A percentile compares a stretch with the other conserved stretches of the same genome.
Conservation (phyloP, 2,797 vertebrate species). For the Melanotaenia boesemani region DNA sequence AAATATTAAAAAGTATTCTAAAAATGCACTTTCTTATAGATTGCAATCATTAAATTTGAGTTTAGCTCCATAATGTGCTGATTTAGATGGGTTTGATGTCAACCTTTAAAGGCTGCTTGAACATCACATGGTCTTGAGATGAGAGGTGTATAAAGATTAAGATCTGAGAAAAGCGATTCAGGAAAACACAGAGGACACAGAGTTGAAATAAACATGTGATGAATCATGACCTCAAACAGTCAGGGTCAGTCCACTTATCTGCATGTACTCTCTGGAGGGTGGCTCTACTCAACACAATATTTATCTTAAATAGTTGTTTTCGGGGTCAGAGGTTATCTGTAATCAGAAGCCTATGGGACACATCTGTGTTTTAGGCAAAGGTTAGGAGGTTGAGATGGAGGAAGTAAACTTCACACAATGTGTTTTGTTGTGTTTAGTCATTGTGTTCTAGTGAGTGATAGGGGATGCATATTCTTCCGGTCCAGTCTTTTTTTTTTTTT, state of each 20-base stretch:
- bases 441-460: background rate
- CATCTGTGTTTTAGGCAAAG: conserved; percentile 21
- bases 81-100: background rate
- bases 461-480: background rate
- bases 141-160: conserved; percentile 22
- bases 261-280: conserved; percentile 20
- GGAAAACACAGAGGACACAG: conserved; percentile 24
- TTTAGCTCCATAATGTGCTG: background rate
- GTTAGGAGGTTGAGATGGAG: conserved; percentile 42
- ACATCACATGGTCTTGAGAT: background rate
- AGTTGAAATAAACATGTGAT: conserved; percentile 53
- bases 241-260: conserved; percentile 49
- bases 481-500: background rate
- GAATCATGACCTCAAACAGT: conserved; percentile 30
- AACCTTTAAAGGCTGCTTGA: background rate
- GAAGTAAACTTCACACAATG: conserved; percentile 46
- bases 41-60: background rate
- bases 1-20: background rate
- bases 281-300: conserved; percentile 42
- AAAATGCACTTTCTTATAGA: background rate
- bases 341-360: conserved; percentile 30
- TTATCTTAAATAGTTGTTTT: conserved; percentile 56
- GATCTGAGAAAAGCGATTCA: conserved; percentile 28
- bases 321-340: conserved; percentile 67
- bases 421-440: conserved; percentile 3